Evolutionary conservation across 2,888 invertebrate species (phyloP).

Genomic region (Strigamia crassipes): DNA sequence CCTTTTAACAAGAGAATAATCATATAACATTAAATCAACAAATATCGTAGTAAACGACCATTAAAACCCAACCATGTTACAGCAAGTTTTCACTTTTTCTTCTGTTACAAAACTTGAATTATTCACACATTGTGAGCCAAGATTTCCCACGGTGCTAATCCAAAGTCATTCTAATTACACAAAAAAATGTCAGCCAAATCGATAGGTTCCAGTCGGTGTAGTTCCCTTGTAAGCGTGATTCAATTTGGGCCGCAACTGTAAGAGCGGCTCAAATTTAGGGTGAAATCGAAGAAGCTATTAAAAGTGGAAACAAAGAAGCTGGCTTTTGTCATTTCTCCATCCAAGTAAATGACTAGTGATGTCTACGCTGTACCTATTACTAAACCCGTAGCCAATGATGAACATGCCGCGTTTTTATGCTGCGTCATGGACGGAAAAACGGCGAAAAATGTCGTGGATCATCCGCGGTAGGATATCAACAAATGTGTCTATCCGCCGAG

Average conservation of each 20-base stretch:
- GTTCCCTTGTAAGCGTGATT: conserved; percentile 21
- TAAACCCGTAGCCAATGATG: conserved; percentile 32
- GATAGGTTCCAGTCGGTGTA: conserved; percentile 7
- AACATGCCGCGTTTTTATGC: conserved; percentile 12
- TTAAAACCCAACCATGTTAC: too few species aligned
- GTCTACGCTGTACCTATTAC: conserved; percentile 3
- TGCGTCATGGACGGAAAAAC: conserved; percentile 4
- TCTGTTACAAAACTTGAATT: background rate
- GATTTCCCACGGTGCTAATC: background rate
- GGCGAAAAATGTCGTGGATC: conserved; percentile 37
- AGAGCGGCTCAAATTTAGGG: conserved; percentile 10
- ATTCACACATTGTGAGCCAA: background rate
- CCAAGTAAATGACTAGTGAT: conserved; percentile 13
- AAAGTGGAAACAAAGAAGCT: conserved; percentile 11
- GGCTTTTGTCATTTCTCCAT: conserved; percentile 19
- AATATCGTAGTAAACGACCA: too few species aligned
- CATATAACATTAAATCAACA: too few species aligned
- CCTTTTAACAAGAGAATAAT: too few species aligned
- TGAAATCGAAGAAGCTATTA: conserved; percentile 24
- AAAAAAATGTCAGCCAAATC: background rate
- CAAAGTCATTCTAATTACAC: background rate
- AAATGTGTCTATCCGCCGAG: conserved; percentile 38
- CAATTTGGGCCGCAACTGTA: background rate
- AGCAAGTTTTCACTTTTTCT: background rate
- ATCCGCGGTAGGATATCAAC: conserved; percentile 40